These are phyloP conservation scores for Leptarthrus brevirostris DNA, from an alignment of 2,888 invertebrate genomes.

Conservation along the genomic window DNA sequence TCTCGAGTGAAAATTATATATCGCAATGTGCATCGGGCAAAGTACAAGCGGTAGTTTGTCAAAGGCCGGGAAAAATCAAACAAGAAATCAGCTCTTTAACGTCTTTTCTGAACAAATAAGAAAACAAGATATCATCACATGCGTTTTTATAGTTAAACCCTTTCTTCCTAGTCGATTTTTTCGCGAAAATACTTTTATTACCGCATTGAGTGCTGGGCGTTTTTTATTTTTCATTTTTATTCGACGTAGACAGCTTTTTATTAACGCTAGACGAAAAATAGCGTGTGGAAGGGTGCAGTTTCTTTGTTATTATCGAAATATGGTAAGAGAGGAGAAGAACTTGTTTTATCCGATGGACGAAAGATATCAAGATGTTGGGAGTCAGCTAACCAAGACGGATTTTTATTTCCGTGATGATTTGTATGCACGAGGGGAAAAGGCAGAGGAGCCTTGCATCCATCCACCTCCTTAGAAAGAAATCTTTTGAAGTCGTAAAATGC, in stretches of 20 bases:
- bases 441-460: neutral
- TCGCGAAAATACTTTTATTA: conserved; percentile 22
- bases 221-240: conserved; percentile 14
- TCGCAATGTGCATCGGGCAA: neutral
- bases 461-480: conserved; percentile 45
- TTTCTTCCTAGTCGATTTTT: neutral
- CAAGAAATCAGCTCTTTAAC: conserved; percentile 8
- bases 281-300: neutral
- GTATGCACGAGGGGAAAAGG: conserved; percentile 32
- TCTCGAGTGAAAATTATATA: conserved; percentile 26
- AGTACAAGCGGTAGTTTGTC: neutral
- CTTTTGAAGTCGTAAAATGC: conserved; percentile 52
- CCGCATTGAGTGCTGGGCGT: neutral
- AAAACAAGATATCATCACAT: conserved; percentile 15
- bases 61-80: neutral
- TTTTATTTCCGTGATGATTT: conserved; percentile 49
- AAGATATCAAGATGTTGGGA: neutral
- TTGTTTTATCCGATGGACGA: neutral
- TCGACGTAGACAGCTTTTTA: conserved; percentile 31
- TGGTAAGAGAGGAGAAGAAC: neutral
- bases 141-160: conserved; percentile 12
- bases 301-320: neutral
- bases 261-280: neutral
- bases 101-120: conserved; percentile 15
- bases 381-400: conserved; percentile 18